Evolutionary conservation across 2,113 vertebrate species (phyloP).

Genomic region (Prionailurus viverrinus): DNA sequence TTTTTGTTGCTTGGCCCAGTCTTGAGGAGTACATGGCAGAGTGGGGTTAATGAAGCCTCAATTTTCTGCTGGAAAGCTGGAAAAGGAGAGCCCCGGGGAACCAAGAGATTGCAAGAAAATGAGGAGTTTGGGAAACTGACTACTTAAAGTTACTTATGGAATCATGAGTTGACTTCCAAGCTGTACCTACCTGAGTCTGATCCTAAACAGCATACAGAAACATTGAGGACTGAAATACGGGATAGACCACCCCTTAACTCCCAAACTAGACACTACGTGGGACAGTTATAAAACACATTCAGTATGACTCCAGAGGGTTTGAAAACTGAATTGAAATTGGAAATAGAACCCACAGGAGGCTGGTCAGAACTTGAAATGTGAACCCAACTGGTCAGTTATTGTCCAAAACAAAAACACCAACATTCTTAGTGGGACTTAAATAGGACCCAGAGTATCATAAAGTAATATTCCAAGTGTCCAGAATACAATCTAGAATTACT

Average conservation of each 20-base stretch:
- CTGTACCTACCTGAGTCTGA: background rate
- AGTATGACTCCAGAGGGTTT: background rate
- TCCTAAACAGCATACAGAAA: background rate
- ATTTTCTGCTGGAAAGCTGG: slow-evolving; percentile 33
- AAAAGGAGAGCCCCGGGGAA: background rate
- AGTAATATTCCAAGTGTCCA: background rate
- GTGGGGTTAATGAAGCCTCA: background rate
- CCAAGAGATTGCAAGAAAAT: background rate
- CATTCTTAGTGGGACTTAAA: slow-evolving; percentile 14
- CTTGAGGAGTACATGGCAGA: background rate
- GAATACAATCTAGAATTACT: slow-evolving; percentile 23
- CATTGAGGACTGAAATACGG: slow-evolving; percentile 10
- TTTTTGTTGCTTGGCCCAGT: background rate
- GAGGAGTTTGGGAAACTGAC: background rate
- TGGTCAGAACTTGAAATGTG: slow-evolving; percentile 50
- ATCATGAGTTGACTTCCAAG: background rate
- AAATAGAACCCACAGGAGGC: slow-evolving; percentile 26
- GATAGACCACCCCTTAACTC: background rate
- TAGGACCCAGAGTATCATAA: slow-evolving; percentile 15
- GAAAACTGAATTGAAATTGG: slow-evolving; percentile 53
- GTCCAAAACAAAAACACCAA: background rate
- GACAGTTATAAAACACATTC: slow-evolving; percentile 1
- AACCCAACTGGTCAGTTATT: slow-evolving; percentile 18
- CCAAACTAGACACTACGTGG: background rate
- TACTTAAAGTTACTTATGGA: background rate